Base-by-base conservation (phyloP, 1,140 invertebrate genomes). In the Anoplophora glabripennis region DNA sequence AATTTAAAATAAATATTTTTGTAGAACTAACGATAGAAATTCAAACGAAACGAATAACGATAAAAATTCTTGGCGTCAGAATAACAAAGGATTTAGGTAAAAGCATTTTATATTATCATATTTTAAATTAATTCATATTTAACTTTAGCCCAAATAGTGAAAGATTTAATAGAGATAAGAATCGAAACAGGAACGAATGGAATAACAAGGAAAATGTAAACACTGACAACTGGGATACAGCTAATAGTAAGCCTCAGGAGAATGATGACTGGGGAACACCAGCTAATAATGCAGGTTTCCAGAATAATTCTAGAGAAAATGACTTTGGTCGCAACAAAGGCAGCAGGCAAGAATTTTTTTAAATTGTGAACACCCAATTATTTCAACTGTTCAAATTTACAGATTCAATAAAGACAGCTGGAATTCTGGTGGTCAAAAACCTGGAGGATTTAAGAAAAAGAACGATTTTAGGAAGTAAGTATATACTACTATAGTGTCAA, bases 71-170 rank as follows among this genome's bases (percentile, higher is more conserved):
- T 70, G 68, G 68, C 53, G 66, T 59, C 63, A 70, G 47, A 63
- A 63, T 41, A 69, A 66, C 15, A 67, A 66, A 64, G 63, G 58
- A 35, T 69, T 63, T 35, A 61, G 56, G 67, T 69, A 57, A 59
- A 62, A 60, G 10, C 18, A 18, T 10, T 17, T 11, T 12, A 12
- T 37, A 3, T 18, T 37, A 9, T 28, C 37, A 40, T 45, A 33
- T 48, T 10, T 33, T 28, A 12, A n/a, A 28, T 18, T 48, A n/a
- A 11, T n/a, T 5, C 4, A 40, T 57, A 36, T 36, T 59, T 0
- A 11, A 45, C 47, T 47, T 33, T 40, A 61, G 53, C 35, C 46
- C 46, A 40, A 59, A 45, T 37, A 17, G 51, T 40, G 41, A 56
- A 5, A 12, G 45, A 54, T 35, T 17, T 37, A 59, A 45, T 12